Conservation (phyloP, 1,140 invertebrate species). For the Euschistus heros region DNA sequence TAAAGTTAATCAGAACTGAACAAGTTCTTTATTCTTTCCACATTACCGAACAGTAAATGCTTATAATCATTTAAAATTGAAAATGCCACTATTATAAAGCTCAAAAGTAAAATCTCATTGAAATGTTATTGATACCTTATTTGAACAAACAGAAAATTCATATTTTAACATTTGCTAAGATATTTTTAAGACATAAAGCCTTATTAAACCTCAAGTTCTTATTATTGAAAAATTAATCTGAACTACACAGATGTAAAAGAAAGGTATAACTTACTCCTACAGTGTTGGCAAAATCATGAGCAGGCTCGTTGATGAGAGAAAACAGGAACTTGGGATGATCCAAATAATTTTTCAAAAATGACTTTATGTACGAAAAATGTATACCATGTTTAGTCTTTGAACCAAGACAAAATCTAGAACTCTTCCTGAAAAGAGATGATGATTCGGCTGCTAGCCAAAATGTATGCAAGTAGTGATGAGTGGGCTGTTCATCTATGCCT, state of each 20-base stretch:
- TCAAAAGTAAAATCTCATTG: too few species aligned
- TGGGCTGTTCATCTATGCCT: constrained; percentile 36
- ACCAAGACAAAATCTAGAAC: constrained; percentile 39
- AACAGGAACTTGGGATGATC: constrained; percentile 32
- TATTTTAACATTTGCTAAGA: too few species aligned
- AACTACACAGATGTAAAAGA: neutral
- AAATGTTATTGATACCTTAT: too few species aligned
- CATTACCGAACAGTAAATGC: too few species aligned
- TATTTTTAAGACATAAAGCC: too few species aligned
- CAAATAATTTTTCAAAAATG: constrained; percentile 36
- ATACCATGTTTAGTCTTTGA: constrained; percentile 39
- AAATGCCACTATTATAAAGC: too few species aligned
- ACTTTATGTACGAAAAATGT: constrained; percentile 43
- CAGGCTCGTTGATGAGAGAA: constrained; percentile 42
- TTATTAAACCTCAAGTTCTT: too few species aligned
- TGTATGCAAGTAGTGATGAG: constrained; percentile 39
- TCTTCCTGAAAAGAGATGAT: constrained; percentile 27
- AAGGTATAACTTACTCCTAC: constrained; percentile 31
- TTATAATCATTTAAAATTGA: too few species aligned
- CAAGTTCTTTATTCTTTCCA: too few species aligned
- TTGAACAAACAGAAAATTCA: too few species aligned
- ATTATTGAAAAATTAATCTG: too few species aligned
- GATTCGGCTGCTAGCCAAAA: constrained; percentile 34
- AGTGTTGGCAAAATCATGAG: constrained; percentile 42
- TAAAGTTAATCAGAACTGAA: too few species aligned